Base-by-base conservation (phyloP, 1,140 invertebrate species). In the Musca domestica region DNA sequence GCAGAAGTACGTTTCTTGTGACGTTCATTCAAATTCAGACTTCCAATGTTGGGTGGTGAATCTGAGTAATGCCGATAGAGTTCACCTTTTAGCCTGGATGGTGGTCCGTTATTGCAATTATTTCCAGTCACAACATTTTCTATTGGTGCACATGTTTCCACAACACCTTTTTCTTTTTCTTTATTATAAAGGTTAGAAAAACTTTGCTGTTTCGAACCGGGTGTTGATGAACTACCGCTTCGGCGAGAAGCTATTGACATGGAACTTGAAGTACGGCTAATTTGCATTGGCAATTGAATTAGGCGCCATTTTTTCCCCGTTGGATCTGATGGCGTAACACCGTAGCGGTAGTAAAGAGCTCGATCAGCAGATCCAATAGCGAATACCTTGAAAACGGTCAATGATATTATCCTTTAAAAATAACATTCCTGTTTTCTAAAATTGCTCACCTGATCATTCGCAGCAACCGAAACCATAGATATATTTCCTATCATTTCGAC, bases 251-350 rank as follows among this genome's bases (percentile, higher is more conserved):
- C 74, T 48, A 82, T 76, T 0, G 77, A 80, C 20, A 89, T 88
- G 71, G 88, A 89, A 77, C 90, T 92, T 74, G 90, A 91, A 51
- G 90, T 90, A 71, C 91, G 85, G 76, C 91, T 93, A 20, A 93
- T 83, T 82, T 93, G 91, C 78, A 92, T 86, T 30, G 91, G 88
- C 17, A 89, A 90, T 76, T 91, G 88, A 46, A 94, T 84, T 64
- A 86, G 82, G 73, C 89, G 87, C 95, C 95, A 96, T 71, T 91
- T 90, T 80, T 94, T 94, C 1, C 95, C 95, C 52, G 92, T 94
- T 52, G 92, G 85, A 82, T 96, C 93, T 2, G 87, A 85, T 3
- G 85, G 77, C 19, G 87, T 89, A 0, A 96, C 89, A 10, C 92
- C 93, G 67, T 86, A 90, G 25, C 95, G 84, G 83, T 92, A 90